These are phyloP conservation scores for Ploceus nigricollis DNA, from an alignment of 2,113 vertebrate species.

Conservation along the genomic window DNA sequence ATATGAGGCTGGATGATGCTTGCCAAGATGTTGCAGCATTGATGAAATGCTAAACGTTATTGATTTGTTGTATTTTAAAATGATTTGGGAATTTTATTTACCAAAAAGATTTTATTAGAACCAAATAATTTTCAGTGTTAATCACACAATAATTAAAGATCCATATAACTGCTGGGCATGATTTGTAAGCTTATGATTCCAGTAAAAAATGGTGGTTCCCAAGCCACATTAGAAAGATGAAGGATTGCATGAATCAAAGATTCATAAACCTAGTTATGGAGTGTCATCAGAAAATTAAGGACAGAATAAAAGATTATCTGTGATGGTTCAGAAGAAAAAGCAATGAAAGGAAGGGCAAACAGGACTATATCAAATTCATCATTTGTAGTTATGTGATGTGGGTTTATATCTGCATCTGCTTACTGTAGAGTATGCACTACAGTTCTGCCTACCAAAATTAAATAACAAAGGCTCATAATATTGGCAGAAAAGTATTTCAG, in stretches of 20 bases:
- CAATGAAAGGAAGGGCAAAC: conserved; percentile 61
- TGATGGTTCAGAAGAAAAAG: conserved; percentile 55
- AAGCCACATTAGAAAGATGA: conserved; percentile 36
- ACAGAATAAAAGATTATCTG: conserved; percentile 61
- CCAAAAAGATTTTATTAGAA: neutral
- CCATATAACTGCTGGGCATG: neutral
- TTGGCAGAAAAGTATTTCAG: neutral
- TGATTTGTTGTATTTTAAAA: neutral
- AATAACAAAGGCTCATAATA: neutral
- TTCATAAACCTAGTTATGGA: conserved; percentile 62
- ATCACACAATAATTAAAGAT: conserved; percentile 8
- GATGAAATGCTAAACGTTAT: neutral
- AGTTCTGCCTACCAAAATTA: neutral
- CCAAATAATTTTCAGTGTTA: neutral
- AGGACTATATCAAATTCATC: conserved; percentile 29
- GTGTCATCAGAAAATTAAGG: conserved; percentile 64
- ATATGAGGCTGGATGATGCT: neutral
- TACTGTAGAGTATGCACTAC: neutral
- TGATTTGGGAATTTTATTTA: neutral
- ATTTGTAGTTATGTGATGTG: neutral
- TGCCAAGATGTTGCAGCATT: neutral
- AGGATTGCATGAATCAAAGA: conserved; percentile 58
- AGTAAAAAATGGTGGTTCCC: conserved; percentile 15
- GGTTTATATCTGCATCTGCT: neutral
- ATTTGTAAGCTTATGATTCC: neutral